A percentile compares a stretch with the other conserved stretches of the same genome.
These are phyloP conservation scores for Sardinella longiceps DNA, from an alignment of 2,797 vertebrate genomes.

Conservation along the genomic window DNA sequence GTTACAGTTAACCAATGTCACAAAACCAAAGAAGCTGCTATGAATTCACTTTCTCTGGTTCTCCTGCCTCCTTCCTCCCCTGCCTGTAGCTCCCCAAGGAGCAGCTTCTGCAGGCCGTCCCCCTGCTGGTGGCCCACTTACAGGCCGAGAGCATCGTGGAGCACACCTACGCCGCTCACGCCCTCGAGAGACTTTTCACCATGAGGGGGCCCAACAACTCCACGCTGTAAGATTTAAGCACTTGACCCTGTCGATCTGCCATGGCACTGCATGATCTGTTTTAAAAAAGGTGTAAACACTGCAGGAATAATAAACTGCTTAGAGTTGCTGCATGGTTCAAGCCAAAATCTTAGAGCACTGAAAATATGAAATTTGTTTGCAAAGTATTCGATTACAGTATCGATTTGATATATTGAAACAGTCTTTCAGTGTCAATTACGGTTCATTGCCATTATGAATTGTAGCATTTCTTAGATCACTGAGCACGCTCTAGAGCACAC, in stretches of 20 bases:
- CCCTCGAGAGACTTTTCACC: constrained; percentile 94
- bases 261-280: background rate
- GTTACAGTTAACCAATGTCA: background rate
- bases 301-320: no score
- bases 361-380: no score
- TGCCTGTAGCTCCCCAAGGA: constrained; percentile 90
- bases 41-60: background rate
- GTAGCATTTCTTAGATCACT: no score
- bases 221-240: constrained; percentile 81
- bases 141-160: constrained; percentile 94
- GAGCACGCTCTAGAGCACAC: no score
- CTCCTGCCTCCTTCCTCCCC: background rate
- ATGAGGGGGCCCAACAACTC: constrained; percentile 91
- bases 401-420: no score
- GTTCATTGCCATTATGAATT: no score
- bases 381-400: no score
- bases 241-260: background rate
- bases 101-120: constrained; percentile 89
- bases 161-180: constrained; percentile 95
- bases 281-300: no score
- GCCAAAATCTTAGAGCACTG: no score
- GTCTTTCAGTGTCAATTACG: no score
- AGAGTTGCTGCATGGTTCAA: no score
- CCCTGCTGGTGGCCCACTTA: constrained; percentile 89
- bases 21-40: background rate